These are phyloP conservation scores for Anoplolepis gracilipes DNA, from an alignment of 1,140 invertebrate genomes.

Conservation along the genomic window DNA sequence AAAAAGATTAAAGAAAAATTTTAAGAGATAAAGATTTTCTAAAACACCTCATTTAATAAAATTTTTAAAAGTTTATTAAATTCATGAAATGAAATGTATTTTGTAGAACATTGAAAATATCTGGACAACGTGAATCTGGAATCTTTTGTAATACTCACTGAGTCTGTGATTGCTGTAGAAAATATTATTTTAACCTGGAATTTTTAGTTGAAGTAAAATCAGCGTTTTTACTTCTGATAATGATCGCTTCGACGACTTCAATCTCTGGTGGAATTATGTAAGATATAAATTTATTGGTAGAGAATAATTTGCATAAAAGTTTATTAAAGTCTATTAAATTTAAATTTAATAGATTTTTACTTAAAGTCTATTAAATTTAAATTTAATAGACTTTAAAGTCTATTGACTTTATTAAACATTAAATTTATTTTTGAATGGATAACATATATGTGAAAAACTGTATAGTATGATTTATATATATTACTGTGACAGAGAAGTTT, in stretches of 20 bases:
- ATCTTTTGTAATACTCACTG: not conserved
- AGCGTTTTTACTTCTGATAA: not conserved
- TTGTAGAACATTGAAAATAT: not conserved
- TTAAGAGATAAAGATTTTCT: not conserved
- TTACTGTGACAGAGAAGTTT: not conserved
- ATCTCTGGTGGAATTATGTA: not conserved
- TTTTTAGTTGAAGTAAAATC: too few relatives aligned
- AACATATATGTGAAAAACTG: not conserved
- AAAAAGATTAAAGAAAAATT: not conserved
- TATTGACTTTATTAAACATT: too few relatives aligned
- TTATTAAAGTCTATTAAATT: too few relatives aligned
- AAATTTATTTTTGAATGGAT: not conserved
- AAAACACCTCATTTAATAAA: not conserved
- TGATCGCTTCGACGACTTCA: not conserved
- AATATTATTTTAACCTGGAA: too few relatives aligned
- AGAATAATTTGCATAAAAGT: too few relatives aligned
- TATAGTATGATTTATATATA: not conserved
- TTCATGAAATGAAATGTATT: not conserved
- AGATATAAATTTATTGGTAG: not conserved
- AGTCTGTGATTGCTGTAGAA: too few relatives aligned
- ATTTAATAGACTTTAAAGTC: too few relatives aligned
- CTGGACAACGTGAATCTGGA: not conserved
- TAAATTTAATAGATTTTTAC: too few relatives aligned
- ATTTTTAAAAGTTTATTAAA: not conserved
- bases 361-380: too few relatives aligned